Evolutionary conservation across 2,888 invertebrate genomes (phyloP), one percentile per base, ranked within the genome.

Genomic region (Eudemis profundana): DNA sequence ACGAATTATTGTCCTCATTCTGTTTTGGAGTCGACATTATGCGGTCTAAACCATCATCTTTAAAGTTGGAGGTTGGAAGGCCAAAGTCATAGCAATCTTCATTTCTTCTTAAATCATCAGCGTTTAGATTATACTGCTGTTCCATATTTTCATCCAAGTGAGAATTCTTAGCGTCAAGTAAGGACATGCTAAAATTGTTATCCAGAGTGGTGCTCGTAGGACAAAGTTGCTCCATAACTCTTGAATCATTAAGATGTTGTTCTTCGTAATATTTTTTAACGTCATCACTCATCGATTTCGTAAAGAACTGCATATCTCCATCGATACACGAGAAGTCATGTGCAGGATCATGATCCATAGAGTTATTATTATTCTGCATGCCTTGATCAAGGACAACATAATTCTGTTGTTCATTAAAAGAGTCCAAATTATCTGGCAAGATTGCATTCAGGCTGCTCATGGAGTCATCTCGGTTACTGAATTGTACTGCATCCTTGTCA

Each of bases 241-340:
- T 82, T 1, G 85, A 76, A 67, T 90, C 90, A 54, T 76, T 83
- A 5, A 91, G 69, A 53, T 87, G 89, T 63, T 88, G 89, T 61
- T 90, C 90, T 71, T 88, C 86, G 62, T 92, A 92, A 78, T 87
- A 92, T 71, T 91, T 90, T 69, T 90, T 91, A 0, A 92, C 90
- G 57, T 92, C 92, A 59, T 92, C 91, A 61, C 89, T 90, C 87
- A 92, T 89, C 29, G 90, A 88, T 74, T 91, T 91, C 0, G 90
- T 90, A 42, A 91, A 91, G 69, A 87, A 92, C 68, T 91, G 90
- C 90, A 91, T 89, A 60, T 92, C 92, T 21, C 86, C 89, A 67
- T 91, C 92, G 40, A 92, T 90, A 61, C 90, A 87, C 1, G 91
- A 86, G 70, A 92, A 90, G 69, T 92, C 92, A 67, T 86, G 83